These are phyloP conservation scores for Trididemnum clinides DNA, from an alignment of 23 tunicate genomes.

Conservation along the genomic window DNA sequence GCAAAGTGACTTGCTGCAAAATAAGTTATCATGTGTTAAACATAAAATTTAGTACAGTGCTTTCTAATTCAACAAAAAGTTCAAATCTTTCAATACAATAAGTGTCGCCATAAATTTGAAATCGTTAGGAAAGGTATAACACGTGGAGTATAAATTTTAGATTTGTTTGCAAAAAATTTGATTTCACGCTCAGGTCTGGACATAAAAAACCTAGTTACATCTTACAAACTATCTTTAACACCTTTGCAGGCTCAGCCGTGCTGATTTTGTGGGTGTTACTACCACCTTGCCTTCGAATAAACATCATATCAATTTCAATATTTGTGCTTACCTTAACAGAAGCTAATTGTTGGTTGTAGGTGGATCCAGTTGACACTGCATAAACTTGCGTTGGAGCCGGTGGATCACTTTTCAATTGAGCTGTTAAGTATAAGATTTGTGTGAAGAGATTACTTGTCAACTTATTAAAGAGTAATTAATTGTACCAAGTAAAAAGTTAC, in stretches of 20 bases:
- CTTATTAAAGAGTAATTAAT: too few species aligned
- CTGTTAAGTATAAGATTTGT: not conserved
- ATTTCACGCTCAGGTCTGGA: too few species aligned
- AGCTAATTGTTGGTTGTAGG: slow-evolving; percentile 9
- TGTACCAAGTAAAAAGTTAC: too few species aligned
- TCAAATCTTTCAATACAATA: not conserved
- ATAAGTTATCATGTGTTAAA: too few species aligned
- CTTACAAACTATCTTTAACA: not conserved
- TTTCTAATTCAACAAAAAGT: not conserved
- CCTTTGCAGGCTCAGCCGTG: not conserved
- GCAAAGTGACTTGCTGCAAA: slow-evolving; percentile 5
- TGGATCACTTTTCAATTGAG: slow-evolving; percentile 18
- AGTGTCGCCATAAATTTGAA: not conserved
- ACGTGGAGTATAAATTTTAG: too few species aligned
- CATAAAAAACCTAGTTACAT: not conserved
- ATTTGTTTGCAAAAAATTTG: too few species aligned
- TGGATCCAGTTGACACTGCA: not conserved
- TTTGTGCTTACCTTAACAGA: not conserved
- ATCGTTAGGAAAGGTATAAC: too few species aligned
- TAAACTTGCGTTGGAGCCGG: slow-evolving; percentile 9
- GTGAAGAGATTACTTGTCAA: too few species aligned
- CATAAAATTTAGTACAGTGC: too few species aligned
- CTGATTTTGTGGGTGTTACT: too few species aligned
- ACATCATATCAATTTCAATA: not conserved
- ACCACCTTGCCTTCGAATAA: not conserved